Evolutionary conservation across 2,113 vertebrate species (phyloP).

Genomic region (Picathartes gymnocephalus): DNA sequence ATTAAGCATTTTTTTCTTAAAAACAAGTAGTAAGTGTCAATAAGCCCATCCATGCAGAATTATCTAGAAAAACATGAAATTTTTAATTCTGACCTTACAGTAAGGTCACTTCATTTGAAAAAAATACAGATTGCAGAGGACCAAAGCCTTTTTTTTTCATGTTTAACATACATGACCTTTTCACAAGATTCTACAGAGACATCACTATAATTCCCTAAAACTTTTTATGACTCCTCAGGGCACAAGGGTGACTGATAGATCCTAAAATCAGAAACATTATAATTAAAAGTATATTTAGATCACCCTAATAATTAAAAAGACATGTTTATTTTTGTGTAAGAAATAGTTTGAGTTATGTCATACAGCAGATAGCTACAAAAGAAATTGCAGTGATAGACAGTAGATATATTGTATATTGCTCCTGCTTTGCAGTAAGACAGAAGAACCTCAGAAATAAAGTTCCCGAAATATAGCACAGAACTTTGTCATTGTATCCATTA

Average conservation of each 20-base stretch:
- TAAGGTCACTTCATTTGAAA: background rate
- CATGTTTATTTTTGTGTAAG: background rate
- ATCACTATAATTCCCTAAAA: background rate
- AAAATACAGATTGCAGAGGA: background rate
- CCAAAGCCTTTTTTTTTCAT: background rate
- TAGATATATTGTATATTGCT: background rate
- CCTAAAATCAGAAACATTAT: background rate
- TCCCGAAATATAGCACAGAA: background rate
- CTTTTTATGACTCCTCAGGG: background rate
- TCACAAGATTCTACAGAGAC: background rate
- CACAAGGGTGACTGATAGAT: background rate
- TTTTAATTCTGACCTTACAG: background rate
- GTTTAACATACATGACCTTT: background rate
- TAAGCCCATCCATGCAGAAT: background rate
- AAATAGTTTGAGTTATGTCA: background rate
- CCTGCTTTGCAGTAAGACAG: background rate
- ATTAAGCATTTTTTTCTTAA: background rate
- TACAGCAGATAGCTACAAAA: background rate
- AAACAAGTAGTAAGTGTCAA: background rate
- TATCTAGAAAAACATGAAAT: background rate
- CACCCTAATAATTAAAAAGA: background rate
- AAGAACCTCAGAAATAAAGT: background rate
- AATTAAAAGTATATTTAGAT: background rate
- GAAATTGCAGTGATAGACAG: background rate
- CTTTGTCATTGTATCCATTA: background rate